A percentile compares a stretch with the other conserved stretches of the same genome.
phyloP scores from a whole-genome alignment of 2,797 vertebrate species.

The Rousettus madagascariensis region DNA sequence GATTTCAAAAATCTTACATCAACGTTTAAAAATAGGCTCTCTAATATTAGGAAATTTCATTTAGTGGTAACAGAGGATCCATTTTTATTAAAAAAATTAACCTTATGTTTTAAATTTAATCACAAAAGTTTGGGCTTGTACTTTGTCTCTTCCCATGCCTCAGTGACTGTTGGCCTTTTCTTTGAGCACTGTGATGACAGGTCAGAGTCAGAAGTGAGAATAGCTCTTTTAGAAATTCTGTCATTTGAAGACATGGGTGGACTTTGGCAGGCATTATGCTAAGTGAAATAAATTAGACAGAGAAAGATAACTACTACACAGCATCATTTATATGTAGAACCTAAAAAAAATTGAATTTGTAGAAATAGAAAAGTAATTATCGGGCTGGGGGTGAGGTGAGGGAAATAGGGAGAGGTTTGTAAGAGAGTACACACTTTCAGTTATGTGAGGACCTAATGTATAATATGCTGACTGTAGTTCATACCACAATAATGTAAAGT shows the following conservation, averaged over 20 bases:
- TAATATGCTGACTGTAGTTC: background rate
- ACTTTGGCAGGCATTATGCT: background rate
- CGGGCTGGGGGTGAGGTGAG: background rate
- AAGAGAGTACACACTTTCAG: background rate
- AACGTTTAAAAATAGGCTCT: background rate
- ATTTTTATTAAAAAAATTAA: background rate
- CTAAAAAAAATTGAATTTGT: background rate
- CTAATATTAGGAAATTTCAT: background rate
- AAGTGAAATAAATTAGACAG: background rate
- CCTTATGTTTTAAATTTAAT: conserved; percentile 32
- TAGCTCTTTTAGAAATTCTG: background rate
- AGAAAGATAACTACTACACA: background rate
- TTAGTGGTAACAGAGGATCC: background rate
- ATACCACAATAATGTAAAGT: background rate
- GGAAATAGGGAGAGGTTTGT: background rate
- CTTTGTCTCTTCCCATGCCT: background rate
- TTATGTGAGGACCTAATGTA: background rate
- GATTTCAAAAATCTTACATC: background rate
- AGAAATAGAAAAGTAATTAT: background rate
- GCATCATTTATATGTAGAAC: background rate
- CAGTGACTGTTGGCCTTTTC: background rate
- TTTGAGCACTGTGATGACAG: background rate
- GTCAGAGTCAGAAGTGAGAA: background rate
- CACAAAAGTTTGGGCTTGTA: background rate
- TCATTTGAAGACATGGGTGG: background rate